Conservation (phyloP, 2,888 invertebrate genomes). For the Sycophila texana region DNA sequence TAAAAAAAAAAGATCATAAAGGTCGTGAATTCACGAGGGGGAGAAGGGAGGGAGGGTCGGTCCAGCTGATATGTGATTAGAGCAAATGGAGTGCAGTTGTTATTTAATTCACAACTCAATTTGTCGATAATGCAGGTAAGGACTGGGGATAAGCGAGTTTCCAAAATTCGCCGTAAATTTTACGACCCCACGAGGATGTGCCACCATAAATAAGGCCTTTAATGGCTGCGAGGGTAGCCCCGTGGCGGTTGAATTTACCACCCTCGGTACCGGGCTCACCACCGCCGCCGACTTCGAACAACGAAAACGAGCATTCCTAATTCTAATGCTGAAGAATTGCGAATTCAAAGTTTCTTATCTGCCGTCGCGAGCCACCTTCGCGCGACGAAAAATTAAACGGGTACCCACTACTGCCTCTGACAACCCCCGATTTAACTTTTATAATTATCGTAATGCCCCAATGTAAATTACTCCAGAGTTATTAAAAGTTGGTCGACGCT, state of each 20-base stretch:
- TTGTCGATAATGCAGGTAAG: slow-evolving; percentile 51
- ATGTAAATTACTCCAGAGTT: too few species aligned
- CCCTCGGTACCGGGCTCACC: slow-evolving; percentile 21
- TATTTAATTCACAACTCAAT: slow-evolving; percentile 53
- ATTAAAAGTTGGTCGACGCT: too few species aligned
- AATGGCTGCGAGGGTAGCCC: slow-evolving; percentile 50
- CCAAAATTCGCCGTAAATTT: slow-evolving; percentile 56
- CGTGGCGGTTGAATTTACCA: slow-evolving; percentile 55
- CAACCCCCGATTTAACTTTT: too few species aligned
- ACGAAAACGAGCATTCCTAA: slow-evolving; percentile 38
- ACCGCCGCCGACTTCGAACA: slow-evolving; percentile 20
- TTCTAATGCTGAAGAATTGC: slow-evolving; percentile 53
- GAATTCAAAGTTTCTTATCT: slow-evolving; percentile 50
- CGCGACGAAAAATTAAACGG: neutral
- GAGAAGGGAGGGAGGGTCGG: too few species aligned
- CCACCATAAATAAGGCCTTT: slow-evolving; percentile 54
- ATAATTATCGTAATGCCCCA: too few species aligned
- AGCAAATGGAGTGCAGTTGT: slow-evolving; percentile 44
- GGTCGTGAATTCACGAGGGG: too few species aligned
- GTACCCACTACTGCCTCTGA: too few species aligned
- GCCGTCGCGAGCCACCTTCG: neutral
- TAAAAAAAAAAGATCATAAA: neutral
- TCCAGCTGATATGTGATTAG: slow-evolving; percentile 40
- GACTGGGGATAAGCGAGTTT: slow-evolving; percentile 54
- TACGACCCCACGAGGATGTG: slow-evolving; percentile 46